These are phyloP conservation scores for Cephalopterus ornatus DNA, from an alignment of 2,113 vertebrate species.

Conservation along the genomic window DNA sequence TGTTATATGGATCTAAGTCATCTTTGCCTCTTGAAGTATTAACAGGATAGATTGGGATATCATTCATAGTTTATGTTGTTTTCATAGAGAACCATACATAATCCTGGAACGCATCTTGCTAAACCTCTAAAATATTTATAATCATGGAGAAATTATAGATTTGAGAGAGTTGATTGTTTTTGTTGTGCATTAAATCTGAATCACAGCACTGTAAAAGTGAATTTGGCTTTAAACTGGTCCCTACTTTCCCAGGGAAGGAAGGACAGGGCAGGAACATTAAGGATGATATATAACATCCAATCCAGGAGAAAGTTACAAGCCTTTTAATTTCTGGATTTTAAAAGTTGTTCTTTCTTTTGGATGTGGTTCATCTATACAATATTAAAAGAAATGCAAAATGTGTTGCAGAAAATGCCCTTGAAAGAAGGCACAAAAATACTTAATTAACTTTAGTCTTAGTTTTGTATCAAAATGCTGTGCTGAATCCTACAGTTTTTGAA, in stretches of 20 bases:
- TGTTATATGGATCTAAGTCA: not conserved
- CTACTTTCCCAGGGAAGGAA: not conserved
- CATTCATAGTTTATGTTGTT: slow-evolving; percentile 29
- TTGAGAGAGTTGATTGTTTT: not conserved
- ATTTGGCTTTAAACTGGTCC: not conserved
- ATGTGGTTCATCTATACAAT: not conserved
- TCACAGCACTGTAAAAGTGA: not conserved
- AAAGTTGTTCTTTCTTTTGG: not conserved
- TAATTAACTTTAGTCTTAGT: not conserved
- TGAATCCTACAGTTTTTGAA: not conserved
- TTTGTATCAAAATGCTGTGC: not conserved
- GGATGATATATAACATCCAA: not conserved
- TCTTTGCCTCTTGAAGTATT: slow-evolving; percentile 13
- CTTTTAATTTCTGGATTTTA: not conserved
- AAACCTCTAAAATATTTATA: slow-evolving; percentile 12
- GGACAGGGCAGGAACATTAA: not conserved
- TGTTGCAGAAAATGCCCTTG: not conserved
- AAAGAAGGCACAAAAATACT: not conserved
- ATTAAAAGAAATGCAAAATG: not conserved
- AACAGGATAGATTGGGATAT: not conserved
- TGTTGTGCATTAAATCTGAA: not conserved
- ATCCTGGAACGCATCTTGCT: not conserved
- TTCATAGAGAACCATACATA: not conserved
- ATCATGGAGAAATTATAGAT: not conserved
- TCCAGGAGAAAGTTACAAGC: not conserved